Evolutionary conservation across 2,888 invertebrate species (phyloP), one percentile per base, ranked within the genome.

Genomic region (Xylota segnis): DNA sequence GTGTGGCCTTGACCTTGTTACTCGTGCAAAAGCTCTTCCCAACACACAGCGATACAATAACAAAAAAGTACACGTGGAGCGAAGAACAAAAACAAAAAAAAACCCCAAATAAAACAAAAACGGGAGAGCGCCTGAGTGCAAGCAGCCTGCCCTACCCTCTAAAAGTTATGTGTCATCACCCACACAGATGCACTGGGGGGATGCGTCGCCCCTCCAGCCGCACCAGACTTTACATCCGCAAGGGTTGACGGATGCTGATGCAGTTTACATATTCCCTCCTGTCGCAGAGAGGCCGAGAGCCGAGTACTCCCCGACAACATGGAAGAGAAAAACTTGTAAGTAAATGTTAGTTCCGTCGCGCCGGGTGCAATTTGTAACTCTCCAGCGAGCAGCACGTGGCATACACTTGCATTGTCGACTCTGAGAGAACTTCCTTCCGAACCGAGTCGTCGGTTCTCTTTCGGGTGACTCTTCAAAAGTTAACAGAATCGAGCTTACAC

Each of bases 1-100:
- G 86, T 86, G 86, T 86, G 86, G 68, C 86, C 86, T 86, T 86
- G 86, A 86, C 86, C 86, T 86, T 86, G 86, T 82, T 86, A 86
- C 86, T 86, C 82, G 72, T 82, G 82, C 76, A 86, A 86, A 86
- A 86, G 86, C 86, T 86, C 68, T 68, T 47, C 43, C 71, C 61
- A 56, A 50, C 52, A 76, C 68, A 76, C 43, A 34, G 6, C 52
- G 59, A 59, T 66, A 68, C 81, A 74, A 66, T 59, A 81, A 81
- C 76, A 82, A 86, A 86, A 63, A 86, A 77, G 34, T 82, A 54
- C 86, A 86, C 82, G 86, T 86, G 86, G 59, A 56, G 50, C 40
- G 63, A 59, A 47, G 27, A 81, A 66, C 52, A 63, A 27, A 59
- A 70, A 61, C 56, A 65, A 59, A 66, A 34, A 50, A 14, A 40